These are phyloP conservation scores for Varanus salvator DNA, from an alignment of 2,113 vertebrate species.

Conservation along the genomic window DNA sequence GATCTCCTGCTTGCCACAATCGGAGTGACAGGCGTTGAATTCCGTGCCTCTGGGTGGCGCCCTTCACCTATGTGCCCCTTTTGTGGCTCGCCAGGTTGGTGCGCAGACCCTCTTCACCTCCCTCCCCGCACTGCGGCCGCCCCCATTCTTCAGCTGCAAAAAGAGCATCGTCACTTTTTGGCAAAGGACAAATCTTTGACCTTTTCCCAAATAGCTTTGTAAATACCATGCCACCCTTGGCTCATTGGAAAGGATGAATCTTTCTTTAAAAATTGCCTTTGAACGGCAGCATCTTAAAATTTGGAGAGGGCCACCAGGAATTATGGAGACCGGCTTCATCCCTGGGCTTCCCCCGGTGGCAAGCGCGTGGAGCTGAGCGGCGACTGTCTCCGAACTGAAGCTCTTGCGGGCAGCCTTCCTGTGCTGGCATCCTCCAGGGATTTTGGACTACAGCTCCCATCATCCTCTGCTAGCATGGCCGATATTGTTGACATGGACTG, in stretches of 20 bases:
- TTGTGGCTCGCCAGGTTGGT: background rate
- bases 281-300: background rate
- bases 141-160: constrained; percentile 25
- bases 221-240: constrained; percentile 36
- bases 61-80: constrained; percentile 66
- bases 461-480: too few species aligned
- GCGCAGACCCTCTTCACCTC: background rate
- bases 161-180: constrained; percentile 21
- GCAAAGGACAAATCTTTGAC: constrained; percentile 54
- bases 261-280: constrained; percentile 6
- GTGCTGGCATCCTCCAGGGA: background rate
- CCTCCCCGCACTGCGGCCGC: too few species aligned
- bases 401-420: too few species aligned
- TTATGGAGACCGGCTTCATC: background rate
- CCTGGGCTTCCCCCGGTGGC: background rate
- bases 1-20: constrained; percentile 83
- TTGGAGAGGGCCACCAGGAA: background rate
- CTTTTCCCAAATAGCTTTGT: constrained; percentile 50
- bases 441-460: background rate
- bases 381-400: background rate
- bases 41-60: constrained; percentile 75
- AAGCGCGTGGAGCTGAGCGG: background rate
- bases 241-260: constrained; percentile 41
- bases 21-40: constrained; percentile 83
- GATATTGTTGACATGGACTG: too few species aligned